Evolutionary conservation across 1,140 invertebrate species (phyloP).

Genomic region (Ericerus pela): DNA sequence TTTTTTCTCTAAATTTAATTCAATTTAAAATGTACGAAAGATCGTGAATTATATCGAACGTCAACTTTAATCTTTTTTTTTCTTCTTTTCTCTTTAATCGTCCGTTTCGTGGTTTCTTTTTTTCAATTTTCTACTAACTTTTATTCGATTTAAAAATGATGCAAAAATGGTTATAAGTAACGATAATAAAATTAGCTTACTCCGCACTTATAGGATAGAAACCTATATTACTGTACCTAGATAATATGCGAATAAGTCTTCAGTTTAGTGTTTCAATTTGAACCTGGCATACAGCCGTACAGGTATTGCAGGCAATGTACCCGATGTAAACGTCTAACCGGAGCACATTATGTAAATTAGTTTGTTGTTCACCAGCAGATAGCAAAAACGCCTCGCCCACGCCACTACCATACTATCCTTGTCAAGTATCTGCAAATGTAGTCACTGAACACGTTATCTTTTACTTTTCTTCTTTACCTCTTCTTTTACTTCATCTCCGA

Average conservation of each 20-base stretch:
- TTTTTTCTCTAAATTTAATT: too few species aligned
- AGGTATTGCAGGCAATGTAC: not conserved
- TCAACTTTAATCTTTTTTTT: too few species aligned
- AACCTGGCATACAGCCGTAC: not conserved
- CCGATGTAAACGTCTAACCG: not conserved
- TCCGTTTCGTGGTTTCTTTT: too few species aligned
- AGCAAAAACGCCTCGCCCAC: slow-evolving; percentile 2
- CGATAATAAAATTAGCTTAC: slow-evolving; percentile 3
- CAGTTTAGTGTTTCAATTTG: slow-evolving; percentile 4
- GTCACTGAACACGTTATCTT: slow-evolving; percentile 8
- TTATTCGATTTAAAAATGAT: slow-evolving; percentile 7
- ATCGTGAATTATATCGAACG: too few species aligned
- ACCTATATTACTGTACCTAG: not conserved
- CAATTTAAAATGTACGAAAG: too few species aligned
- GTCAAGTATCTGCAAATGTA: slow-evolving; percentile 4
- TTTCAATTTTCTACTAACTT: too few species aligned
- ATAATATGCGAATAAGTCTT: not conserved
- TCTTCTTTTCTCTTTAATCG: too few species aligned
- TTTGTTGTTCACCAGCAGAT: slow-evolving; percentile 5
- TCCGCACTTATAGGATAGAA: not conserved
- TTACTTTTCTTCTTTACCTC: too few species aligned
- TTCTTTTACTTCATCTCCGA: too few species aligned
- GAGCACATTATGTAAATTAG: slow-evolving; percentile 12
- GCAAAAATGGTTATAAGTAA: not conserved
- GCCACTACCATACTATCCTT: not conserved